Conservation (phyloP, 2,113 vertebrate species). For the Bubo scandiacus region DNA sequence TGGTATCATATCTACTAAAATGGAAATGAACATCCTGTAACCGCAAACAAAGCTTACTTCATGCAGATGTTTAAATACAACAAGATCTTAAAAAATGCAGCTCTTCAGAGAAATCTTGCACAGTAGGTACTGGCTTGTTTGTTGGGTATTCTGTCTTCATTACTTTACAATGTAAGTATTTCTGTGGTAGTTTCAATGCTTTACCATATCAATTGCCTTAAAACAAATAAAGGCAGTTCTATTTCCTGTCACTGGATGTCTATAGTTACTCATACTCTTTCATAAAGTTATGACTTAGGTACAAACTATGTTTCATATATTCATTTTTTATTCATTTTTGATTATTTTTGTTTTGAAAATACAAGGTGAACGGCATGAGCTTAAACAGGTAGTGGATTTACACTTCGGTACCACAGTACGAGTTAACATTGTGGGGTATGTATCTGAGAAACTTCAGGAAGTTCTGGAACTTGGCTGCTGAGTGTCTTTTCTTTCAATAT, state of each 20-base stretch:
- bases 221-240: neutral
- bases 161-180: neutral
- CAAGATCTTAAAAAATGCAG: neutral
- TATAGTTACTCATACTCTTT: neutral
- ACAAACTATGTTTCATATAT: neutral
- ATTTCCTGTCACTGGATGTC: neutral
- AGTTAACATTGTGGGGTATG: neutral
- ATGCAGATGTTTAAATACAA: constrained; percentile 20
- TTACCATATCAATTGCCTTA: neutral
- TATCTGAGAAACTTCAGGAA: neutral
- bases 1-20: constrained; percentile 9
- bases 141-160: neutral
- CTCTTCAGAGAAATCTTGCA: neutral
- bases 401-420: neutral
- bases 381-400: neutral
- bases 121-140: neutral
- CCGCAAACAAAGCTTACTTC: neutral
- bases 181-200: neutral
- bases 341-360: neutral
- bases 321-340: neutral
- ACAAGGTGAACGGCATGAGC: neutral
- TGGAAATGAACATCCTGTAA: constrained; percentile 18
- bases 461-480: neutral
- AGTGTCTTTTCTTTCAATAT: neutral
- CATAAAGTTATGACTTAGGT: neutral